Percentiles rank a stretch among this genome's conserved stretches.
Conservation (phyloP, 2,113 vertebrate species). For the Grus americana region DNA sequence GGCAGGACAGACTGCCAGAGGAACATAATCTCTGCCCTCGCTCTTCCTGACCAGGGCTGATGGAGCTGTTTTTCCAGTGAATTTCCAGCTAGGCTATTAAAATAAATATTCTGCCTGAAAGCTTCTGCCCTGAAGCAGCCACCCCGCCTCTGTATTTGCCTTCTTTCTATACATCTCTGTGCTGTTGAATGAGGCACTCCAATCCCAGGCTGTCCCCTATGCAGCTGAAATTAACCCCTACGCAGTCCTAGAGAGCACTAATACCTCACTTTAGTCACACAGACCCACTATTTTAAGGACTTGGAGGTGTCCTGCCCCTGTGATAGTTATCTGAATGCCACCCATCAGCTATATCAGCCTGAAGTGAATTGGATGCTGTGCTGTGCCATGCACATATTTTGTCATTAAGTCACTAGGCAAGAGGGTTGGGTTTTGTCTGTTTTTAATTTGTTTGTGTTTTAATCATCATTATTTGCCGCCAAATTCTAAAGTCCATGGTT, state of each 20-base stretch:
- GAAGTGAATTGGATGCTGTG: not conserved
- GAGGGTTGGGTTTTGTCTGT: not conserved
- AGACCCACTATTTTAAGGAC: not conserved
- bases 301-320: not conserved
- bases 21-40: not conserved
- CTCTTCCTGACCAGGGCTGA: not conserved
- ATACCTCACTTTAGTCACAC: not conserved
- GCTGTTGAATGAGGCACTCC: not conserved
- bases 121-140: not conserved
- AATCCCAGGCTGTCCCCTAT: not conserved
- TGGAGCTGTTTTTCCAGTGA: slow-evolving; percentile 1
- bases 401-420: not conserved
- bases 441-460: slow-evolving; percentile 16
- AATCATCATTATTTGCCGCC: not conserved
- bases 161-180: not conserved
- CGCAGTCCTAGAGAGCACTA: not conserved
- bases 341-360: not conserved
- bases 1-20: not conserved
- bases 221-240: not conserved
- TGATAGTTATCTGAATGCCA: not conserved
- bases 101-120: not conserved
- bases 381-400: not conserved
- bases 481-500: slow-evolving; percentile 38
- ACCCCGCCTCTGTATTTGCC: not conserved
- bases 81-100: slow-evolving; percentile 11